Conservation (phyloP, 2,797 vertebrate genomes). For the Helicolenus hilgendorfi region DNA sequence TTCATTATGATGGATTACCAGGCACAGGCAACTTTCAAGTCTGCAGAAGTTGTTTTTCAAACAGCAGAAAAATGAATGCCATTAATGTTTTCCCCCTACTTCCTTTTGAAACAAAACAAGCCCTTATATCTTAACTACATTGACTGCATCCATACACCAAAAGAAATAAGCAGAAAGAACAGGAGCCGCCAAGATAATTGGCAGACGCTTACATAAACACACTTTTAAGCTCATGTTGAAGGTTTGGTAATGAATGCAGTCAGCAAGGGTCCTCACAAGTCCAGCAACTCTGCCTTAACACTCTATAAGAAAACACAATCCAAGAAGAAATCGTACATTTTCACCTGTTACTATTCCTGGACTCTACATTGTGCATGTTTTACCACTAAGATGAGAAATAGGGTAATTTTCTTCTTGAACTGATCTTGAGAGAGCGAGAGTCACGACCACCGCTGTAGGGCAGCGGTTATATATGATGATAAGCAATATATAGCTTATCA, state of each 20-base stretch:
- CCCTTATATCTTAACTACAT: slow-evolving; percentile 30
- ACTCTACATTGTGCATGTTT: not conserved
- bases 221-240: slow-evolving; percentile 22
- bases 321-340: not conserved
- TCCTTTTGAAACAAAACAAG: slow-evolving; percentile 49
- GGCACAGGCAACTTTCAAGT: slow-evolving; percentile 56
- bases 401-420: not conserved
- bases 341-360: slow-evolving; percentile 2
- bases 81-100: slow-evolving; percentile 29
- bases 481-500: slow-evolving; percentile 37
- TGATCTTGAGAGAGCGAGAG: slow-evolving; percentile 1
- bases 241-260: slow-evolving; percentile 23
- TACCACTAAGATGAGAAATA: slow-evolving; percentile 3
- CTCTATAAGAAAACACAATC: not conserved
- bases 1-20: slow-evolving; percentile 68
- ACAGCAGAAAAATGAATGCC: slow-evolving; percentile 43
- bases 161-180: slow-evolving; percentile 18
- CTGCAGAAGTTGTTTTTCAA: slow-evolving; percentile 61
- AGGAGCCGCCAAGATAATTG: slow-evolving; percentile 28
- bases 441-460: not conserved
- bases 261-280: slow-evolving; percentile 12
- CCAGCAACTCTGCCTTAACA: not conserved
- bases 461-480: slow-evolving; percentile 35
- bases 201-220: slow-evolving; percentile 33
- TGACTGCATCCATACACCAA: slow-evolving; percentile 3